Evolutionary conservation across 1,140 invertebrate genomes (phyloP), one percentile per base, ranked within the genome.

Genomic region (Ceratina australensis): DNA sequence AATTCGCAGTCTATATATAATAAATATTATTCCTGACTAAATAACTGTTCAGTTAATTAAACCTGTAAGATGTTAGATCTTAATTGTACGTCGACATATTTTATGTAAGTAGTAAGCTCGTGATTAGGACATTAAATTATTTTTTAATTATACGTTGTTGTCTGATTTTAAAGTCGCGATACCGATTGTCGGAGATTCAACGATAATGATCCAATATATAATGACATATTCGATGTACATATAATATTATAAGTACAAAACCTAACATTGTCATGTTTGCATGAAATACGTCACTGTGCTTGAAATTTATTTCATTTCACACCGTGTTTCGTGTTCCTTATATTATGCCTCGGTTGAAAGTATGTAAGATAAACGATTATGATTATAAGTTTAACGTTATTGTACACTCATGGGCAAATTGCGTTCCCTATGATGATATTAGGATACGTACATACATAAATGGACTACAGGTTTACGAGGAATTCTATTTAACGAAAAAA

Each of bases 311-410:
- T 81, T 85, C 47, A 54, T 68, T 75, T 63, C 77, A 76, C 64
- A n/a, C 13, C 20, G 8, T 57, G 61, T 79, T 80, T 81, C 72
- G 61, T 67, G 77, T 72, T n/a, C 81, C 28, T 81, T 73, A 18
- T 76, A 52, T 83, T 81, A 81, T 76, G 73, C 82, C 84, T 84
- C 65, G 88, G 87, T 89, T 82, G 69, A 90, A 89, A 91, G 90
- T 91, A 91, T 91, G 90, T 91, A 91, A 91, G 90, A 91, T 87
- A 84, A 87, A 88, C 65, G 82, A 84, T 87, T 82, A 74, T 86
- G 87, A 72, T 50, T 76, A 86, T 90, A 84, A 84, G 82, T 87
- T 89, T 86, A 84, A 69, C 33, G 26, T 85, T 80, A 79, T 82
- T 72, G 78, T 72, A 82, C 52, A 76, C 78, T 79, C 73, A 82